These are phyloP conservation scores for Ailuropoda melanoleuca DNA, from an alignment of 2,113 vertebrate genomes.

Conservation along the genomic window DNA sequence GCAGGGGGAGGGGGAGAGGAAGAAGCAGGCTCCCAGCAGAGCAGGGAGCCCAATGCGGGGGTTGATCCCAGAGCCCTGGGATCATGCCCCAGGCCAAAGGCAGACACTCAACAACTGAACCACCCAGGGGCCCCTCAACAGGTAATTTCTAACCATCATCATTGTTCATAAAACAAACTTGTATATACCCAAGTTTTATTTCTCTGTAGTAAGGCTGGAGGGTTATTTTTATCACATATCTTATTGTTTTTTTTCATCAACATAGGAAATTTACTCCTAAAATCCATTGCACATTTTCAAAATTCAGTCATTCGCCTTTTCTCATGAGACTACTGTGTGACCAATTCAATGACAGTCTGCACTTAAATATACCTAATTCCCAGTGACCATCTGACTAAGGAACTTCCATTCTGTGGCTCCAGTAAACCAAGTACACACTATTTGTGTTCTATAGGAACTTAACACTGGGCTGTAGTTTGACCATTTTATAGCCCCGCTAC, in stretches of 20 bases:
- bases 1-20: too few species aligned
- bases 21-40: too few species aligned
- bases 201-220: not conserved
- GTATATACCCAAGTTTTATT: not conserved
- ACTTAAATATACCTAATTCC: not conserved
- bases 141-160: not conserved
- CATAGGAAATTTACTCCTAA: not conserved
- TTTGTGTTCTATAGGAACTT: not conserved
- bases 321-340: not conserved
- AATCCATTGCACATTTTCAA: not conserved
- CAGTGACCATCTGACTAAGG: too few species aligned
- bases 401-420: not conserved
- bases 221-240: not conserved
- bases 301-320: not conserved
- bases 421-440: not conserved
- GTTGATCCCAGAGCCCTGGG: too few species aligned
- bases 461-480: not conserved
- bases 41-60: too few species aligned
- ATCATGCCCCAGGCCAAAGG: too few species aligned
- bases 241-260: not conserved
- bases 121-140: too few species aligned
- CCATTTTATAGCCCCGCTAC: not conserved
- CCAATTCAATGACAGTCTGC: not conserved
- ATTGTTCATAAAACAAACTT: not conserved
- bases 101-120: too few species aligned